Conservation (phyloP, 2,888 invertebrate genomes). For the Tenthredo notha region DNA sequence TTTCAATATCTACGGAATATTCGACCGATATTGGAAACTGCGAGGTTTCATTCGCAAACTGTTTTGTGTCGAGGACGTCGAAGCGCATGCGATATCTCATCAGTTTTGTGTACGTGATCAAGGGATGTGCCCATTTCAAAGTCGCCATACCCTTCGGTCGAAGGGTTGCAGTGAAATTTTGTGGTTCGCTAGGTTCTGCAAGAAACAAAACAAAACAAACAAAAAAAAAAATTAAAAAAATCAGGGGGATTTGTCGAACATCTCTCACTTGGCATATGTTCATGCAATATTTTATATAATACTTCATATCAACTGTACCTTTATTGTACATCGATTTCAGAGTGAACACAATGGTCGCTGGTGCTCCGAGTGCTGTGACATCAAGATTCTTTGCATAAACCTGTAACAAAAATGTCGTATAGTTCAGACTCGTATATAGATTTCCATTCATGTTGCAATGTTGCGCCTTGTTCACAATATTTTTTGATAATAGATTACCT, state of each 20-base stretch:
- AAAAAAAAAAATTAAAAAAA: too few species aligned
- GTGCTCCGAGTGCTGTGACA: not conserved
- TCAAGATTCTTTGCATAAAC: not conserved
- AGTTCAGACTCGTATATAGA: not conserved
- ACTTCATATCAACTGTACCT: not conserved
- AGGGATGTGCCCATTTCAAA: slow-evolving; percentile 1
- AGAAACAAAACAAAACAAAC: not conserved
- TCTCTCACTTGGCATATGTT: not conserved
- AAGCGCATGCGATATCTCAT: not conserved
- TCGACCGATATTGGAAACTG: slow-evolving; percentile 3
- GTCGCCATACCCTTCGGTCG: not conserved
- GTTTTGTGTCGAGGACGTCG: not conserved
- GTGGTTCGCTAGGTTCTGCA: not conserved
- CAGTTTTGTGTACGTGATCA: slow-evolving; percentile 1
- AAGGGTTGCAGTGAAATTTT: not conserved
- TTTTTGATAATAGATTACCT: not conserved
- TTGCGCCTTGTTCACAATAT: not conserved
- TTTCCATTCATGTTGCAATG: not conserved
- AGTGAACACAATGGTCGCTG: not conserved
- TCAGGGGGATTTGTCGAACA: not conserved
- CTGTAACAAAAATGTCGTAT: not conserved
- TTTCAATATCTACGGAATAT: not conserved
- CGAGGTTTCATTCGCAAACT: not conserved
- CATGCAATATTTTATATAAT: not conserved
- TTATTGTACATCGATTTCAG: not conserved